Evolutionary conservation across 2,888 invertebrate species (phyloP).

Genomic region (Cantharis nigra): DNA sequence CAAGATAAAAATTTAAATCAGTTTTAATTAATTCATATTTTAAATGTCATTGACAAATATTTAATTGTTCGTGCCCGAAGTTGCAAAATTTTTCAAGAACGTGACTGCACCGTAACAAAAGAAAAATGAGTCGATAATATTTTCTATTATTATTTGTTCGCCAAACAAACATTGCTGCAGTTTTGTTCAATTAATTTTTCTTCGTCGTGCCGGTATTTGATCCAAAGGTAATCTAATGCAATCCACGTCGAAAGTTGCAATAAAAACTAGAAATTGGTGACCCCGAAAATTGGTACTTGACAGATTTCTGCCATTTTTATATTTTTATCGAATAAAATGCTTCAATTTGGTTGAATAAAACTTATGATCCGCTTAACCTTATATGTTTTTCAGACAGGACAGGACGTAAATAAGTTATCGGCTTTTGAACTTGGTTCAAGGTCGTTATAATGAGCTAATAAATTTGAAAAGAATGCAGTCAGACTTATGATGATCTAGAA

Average conservation of each 20-base stretch:
- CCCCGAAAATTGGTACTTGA: neutral
- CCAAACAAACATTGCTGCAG: neutral
- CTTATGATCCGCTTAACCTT: neutral
- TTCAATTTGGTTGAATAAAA: neutral
- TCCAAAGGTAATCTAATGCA: neutral
- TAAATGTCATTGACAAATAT: neutral
- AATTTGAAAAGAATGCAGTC: neutral
- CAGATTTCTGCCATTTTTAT: too few species aligned
- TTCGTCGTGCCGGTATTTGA: neutral
- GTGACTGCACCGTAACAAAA: neutral
- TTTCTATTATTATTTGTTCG: neutral
- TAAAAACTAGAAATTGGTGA: neutral
- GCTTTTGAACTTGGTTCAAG: neutral
- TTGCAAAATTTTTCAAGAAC: neutral
- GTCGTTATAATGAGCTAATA: neutral
- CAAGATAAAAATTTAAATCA: neutral
- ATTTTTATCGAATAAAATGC: neutral
- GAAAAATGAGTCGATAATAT: neutral
- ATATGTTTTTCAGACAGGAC: neutral
- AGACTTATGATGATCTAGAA: neutral
- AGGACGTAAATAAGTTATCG: neutral
- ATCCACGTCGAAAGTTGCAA: neutral
- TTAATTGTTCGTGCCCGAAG: neutral
- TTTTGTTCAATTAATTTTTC: neutral
- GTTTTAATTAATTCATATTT: neutral